Evolutionary conservation across 2,797 vertebrate genomes (phyloP), one percentile per base, ranked within the genome.

Genomic region (Tokudaia muenninki): DNA sequence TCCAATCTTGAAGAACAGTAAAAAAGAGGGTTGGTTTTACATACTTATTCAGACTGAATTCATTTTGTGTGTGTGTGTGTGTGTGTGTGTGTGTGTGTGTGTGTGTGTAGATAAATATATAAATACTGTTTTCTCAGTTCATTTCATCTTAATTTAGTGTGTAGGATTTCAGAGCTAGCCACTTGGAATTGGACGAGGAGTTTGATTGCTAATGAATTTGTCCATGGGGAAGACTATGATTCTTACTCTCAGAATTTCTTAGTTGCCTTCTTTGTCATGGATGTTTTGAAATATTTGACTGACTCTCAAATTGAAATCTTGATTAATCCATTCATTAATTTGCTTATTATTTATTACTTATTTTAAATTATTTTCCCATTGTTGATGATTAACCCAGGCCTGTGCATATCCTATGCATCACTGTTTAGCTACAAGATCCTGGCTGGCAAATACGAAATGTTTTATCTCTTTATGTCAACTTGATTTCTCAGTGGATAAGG

Each of bases 351-450:
- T 77, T 47, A 44, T 44, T 77, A 44, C 21, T 57, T 31, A 44
- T 31, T 75, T 37, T 70, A 86, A 67, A 70, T 70, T 0, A 17
- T 26, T 55, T 26, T 26, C n/a, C n/a, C 11, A 47, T 65, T 19
- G 17, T 72, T 37, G 61, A 0, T 4, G 34, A 24, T 26, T 8
- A 72, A 78, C 12, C 12, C 19, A n/a, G 31, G 13, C 2, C 41
- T 34, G 2, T n/a, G 14, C 21, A 65, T 5, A 65, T 21, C n/a
- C n/a, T 37, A 72, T 37, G 6, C 37, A 37, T 9, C 3, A 95
- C 74, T 97, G 87, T 98, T 97, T 97, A 96, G 87, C 90, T 96
- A 75, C 94, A 97, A 37, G 79, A 91, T 55, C 93, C 72, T 67
- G 41, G 81, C 13, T 92, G 89, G 79, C 97, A 93, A 91, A 92